Percentiles rank a stretch among this genome's conserved stretches.
Evolutionary conservation across 2,888 invertebrate genomes (phyloP).

Genomic region (Dendrolimus houi): DNA sequence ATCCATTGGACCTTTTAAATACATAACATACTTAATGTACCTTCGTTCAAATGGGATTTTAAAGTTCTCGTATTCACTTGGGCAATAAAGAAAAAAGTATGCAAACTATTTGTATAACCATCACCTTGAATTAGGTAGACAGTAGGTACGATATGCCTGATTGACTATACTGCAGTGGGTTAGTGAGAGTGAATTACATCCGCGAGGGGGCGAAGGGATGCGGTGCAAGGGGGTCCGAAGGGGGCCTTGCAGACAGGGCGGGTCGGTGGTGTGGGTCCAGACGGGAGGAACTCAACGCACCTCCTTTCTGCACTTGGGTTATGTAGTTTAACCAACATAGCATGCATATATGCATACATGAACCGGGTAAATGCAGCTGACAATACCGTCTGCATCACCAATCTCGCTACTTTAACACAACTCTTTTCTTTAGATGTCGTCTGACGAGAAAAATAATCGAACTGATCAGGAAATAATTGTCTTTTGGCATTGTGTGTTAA

Average conservation of each 20-base stretch:
- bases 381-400: constrained; percentile 12
- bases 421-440: neutral
- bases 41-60: too few species aligned
- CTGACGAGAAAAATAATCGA: too few species aligned
- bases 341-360: constrained; percentile 33
- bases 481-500: too few species aligned
- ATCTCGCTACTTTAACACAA: constrained; percentile 7
- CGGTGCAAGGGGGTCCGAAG: constrained; percentile 21
- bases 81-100: too few species aligned
- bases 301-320: constrained; percentile 62
- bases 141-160: constrained; percentile 59
- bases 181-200: constrained; percentile 75
- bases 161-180: constrained; percentile 72
- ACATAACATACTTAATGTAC: too few species aligned
- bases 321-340: constrained; percentile 29
- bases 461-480: too few species aligned
- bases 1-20: too few species aligned
- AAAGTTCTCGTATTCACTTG: too few species aligned
- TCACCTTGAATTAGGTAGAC: constrained; percentile 60
- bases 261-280: constrained; percentile 60
- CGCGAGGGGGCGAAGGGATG: constrained; percentile 31
- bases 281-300: constrained; percentile 68
- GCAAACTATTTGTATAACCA: constrained; percentile 11
- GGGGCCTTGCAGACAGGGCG: constrained; percentile 58
- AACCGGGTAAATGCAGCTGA: constrained; percentile 29